Percentiles rank a stretch among this genome's conserved stretches.
These are phyloP conservation scores for Chrysogorgia sp. DNA, from an alignment of 92 coral and sea anemone genomes.

Conservation along the genomic window DNA sequence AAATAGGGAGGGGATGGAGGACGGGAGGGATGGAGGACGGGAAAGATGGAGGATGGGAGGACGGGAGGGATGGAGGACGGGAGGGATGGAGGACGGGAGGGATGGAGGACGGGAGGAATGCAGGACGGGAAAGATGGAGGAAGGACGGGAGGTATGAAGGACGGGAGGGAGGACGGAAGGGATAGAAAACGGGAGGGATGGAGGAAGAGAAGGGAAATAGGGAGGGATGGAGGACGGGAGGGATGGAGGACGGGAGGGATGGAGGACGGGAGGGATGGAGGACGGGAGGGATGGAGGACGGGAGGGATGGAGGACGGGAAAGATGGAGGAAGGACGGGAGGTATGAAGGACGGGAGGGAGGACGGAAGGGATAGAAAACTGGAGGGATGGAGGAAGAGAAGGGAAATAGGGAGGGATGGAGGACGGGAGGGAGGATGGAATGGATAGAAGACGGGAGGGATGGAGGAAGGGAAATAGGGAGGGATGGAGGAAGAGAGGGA, in stretches of 20 bases:
- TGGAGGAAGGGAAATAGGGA: not conserved
- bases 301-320: not conserved
- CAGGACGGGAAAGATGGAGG: not conserved
- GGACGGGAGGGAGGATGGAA: not conserved
- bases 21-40: not conserved
- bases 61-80: not conserved
- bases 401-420: not conserved
- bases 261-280: not conserved
- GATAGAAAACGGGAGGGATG: slow-evolving; percentile 3
- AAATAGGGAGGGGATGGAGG: not conserved
- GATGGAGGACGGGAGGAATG: not conserved
- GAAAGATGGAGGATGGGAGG: not conserved
- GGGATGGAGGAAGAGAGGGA: not conserved
- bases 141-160: not conserved
- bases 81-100: not conserved
- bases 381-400: not conserved
- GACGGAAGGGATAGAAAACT: not conserved
- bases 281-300: not conserved
- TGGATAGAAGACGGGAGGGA: not conserved
- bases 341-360: not conserved
- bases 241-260: not conserved
- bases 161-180: not conserved
- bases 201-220: slow-evolving; percentile 34
- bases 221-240: slow-evolving; percentile 24
- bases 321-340: not conserved